phyloP scores from a whole-genome alignment of 2,888 invertebrate species.

The Chymomyza fuscimana region DNA sequence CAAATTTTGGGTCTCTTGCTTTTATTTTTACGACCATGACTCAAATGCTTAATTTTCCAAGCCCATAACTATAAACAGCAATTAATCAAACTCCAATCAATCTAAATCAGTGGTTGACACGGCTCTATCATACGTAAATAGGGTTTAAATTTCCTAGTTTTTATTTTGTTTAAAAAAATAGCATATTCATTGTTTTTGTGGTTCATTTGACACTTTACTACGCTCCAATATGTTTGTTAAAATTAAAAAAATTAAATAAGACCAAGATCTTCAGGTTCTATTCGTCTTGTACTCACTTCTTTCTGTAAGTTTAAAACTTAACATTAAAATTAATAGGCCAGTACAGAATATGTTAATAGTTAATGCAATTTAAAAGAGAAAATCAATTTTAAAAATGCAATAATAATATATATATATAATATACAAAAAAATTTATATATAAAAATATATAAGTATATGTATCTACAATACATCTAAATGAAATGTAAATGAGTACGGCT shows the following conservation, averaged over 20 bases:
- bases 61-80: too few relatives aligned
- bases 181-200: too few relatives aligned
- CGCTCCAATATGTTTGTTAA: too few relatives aligned
- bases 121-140: too few relatives aligned
- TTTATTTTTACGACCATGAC: too few relatives aligned
- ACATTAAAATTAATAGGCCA: not conserved
- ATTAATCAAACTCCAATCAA: too few relatives aligned
- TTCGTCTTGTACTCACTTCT: not conserved
- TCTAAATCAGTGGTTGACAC: too few relatives aligned
- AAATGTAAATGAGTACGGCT: constrained; percentile 13
- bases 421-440: constrained; percentile 3
- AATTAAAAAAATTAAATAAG: not conserved
- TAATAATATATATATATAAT: not conserved
- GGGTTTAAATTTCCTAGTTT: too few relatives aligned
- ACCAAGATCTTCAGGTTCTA: not conserved
- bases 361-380: constrained; percentile 8
- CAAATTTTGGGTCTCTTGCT: too few relatives aligned
- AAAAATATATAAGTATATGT: not conserved
- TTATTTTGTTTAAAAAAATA: too few relatives aligned
- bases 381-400: constrained; percentile 10
- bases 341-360: constrained; percentile 32
- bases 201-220: too few relatives aligned
- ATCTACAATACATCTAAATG: constrained; percentile 12
- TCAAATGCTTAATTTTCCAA: too few relatives aligned
- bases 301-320: not conserved